phyloP scores from a whole-genome alignment of 2,797 vertebrate species.

The Heliangelus exortis region DNA sequence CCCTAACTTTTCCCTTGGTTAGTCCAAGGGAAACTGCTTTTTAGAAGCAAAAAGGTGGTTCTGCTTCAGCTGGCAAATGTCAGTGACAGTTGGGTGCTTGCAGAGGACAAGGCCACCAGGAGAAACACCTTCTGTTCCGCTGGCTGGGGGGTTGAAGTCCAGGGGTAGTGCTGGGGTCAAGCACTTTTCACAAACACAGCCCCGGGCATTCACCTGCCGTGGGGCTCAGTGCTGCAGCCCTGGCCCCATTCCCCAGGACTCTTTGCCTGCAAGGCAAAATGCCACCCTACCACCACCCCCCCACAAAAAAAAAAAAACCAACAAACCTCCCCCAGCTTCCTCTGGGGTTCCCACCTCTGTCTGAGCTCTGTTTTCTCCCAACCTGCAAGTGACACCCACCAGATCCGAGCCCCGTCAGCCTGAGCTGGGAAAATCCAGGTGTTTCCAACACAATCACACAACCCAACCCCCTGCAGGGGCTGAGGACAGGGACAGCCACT shows the following conservation, averaged over 20 bases:
- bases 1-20: no score
- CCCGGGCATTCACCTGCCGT: not conserved
- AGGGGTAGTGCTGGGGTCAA: not conserved
- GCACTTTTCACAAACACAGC: not conserved
- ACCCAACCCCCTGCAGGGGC: fast-evolving
- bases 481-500: not conserved
- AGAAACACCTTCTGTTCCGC: slow-evolving; percentile 66
- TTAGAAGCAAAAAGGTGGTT: not conserved
- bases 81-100: not conserved
- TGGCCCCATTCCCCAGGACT: fast-evolving
- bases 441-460: not conserved
- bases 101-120: slow-evolving; percentile 26
- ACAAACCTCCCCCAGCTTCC: not conserved
- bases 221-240: fast-evolving
- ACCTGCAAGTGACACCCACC: not conserved
- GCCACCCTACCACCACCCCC: no score
- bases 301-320: no score
- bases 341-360: fast-evolving
- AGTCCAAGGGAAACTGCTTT: not conserved
- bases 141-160: slow-evolving; percentile 50
- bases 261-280: not conserved
- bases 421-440: no score
- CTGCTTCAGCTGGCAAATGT: not conserved
- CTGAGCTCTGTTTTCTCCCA: not conserved
- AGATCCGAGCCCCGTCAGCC: not conserved